A percentile compares a stretch with the other conserved stretches of the same genome.
phyloP scores from a whole-genome alignment of 92 coral and sea anemone genomes.

The Metridium senile region DNA sequence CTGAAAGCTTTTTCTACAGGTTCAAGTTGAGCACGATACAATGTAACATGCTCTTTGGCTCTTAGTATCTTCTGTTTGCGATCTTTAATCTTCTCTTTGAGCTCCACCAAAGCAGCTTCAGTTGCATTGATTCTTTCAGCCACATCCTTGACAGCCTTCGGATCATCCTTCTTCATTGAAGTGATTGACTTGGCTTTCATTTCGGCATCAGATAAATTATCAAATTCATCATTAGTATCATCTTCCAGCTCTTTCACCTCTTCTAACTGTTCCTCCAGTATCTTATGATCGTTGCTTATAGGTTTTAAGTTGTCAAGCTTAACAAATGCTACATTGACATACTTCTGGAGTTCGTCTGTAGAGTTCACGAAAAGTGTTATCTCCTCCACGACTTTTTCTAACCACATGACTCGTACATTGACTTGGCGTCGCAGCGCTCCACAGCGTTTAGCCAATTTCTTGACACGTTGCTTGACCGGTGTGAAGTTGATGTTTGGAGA shows the following conservation, averaged over 20 bases:
- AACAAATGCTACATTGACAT: slow-evolving; percentile 58
- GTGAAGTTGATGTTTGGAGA: slow-evolving; percentile 69
- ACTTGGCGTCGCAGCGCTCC: slow-evolving; percentile 59
- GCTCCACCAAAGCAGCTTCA: slow-evolving; percentile 64
- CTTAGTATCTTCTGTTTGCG: slow-evolving; percentile 73
- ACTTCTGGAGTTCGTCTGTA: slow-evolving; percentile 70
- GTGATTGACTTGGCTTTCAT: slow-evolving; percentile 72
- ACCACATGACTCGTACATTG: slow-evolving; percentile 56
- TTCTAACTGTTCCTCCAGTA: slow-evolving; percentile 65
- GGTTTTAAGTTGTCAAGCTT: slow-evolving; percentile 72
- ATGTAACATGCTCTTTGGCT: slow-evolving; percentile 73
- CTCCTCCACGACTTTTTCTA: slow-evolving; percentile 66
- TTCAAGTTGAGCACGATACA: slow-evolving; percentile 74
- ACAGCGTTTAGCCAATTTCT: slow-evolving; percentile 63
- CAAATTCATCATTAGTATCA: slow-evolving; percentile 67
- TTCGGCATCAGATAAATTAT: slow-evolving; percentile 70
- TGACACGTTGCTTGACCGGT: slow-evolving; percentile 80
- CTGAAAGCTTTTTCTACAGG: slow-evolving; percentile 88
- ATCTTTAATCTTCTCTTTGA: slow-evolving; percentile 80
- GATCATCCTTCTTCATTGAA: slow-evolving; percentile 86
- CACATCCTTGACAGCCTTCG: slow-evolving; percentile 76
- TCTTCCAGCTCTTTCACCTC: slow-evolving; percentile 78
- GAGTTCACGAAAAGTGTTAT: slow-evolving; percentile 66
- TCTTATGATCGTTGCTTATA: slow-evolving; percentile 78
- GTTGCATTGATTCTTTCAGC: slow-evolving; percentile 67